These are phyloP conservation scores for Turritopsis rubra DNA, from an alignment of 30 jellyfish, hydroid and myxozoan genomes.

Conservation along the genomic window DNA sequence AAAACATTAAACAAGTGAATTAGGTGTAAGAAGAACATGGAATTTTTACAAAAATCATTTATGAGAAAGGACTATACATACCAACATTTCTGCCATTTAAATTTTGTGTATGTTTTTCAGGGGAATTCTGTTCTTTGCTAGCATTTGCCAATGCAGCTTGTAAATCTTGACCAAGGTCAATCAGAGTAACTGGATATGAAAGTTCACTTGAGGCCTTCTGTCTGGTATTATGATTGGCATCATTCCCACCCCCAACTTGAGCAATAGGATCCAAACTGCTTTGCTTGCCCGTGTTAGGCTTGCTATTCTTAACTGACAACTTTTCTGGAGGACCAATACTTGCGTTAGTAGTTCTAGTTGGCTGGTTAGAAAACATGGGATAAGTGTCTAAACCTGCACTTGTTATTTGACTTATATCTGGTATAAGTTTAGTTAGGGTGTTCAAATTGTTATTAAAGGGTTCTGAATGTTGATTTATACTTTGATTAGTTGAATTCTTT, in stretches of 20 bases:
- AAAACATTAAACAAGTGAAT: not conserved
- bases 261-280: not conserved
- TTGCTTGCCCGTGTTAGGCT: not conserved
- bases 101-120: not conserved
- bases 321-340: not conserved
- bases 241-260: not conserved
- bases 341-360: not conserved
- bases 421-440: too few relatives aligned
- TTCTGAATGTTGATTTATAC: too few relatives aligned
- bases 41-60: not conserved
- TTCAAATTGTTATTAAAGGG: too few relatives aligned
- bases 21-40: not conserved
- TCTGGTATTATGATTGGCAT: not conserved
- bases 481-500: not conserved
- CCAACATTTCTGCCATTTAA: not conserved
- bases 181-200: constrained; percentile 6
- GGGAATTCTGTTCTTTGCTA: not conserved
- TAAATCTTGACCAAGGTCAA: constrained; percentile 1
- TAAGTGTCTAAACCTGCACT: not conserved
- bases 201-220: not conserved
- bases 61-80: not conserved
- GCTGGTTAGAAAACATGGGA: not conserved
- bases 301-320: not conserved
- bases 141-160: not conserved
- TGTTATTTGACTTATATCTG: too few relatives aligned